Base-by-base conservation (phyloP, 2,797 vertebrate species). In the Xiphophorus birchmanni region DNA sequence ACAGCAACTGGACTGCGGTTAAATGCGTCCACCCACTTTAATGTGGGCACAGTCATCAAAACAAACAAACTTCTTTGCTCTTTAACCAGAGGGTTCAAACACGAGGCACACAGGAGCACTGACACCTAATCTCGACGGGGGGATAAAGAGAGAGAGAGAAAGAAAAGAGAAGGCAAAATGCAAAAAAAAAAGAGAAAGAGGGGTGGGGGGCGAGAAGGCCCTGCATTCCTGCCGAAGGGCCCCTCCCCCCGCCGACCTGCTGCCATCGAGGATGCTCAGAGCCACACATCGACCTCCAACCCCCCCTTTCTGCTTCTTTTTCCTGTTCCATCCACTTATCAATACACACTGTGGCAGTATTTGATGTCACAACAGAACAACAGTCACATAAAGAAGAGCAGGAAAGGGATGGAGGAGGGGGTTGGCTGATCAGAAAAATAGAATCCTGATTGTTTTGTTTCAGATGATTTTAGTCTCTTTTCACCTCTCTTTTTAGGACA, bases 201-300 rank as follows among this genome's bases (percentile, higher is more conserved):
- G 12, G n/a, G 17, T 3, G 65, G 83, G 63, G 65, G 79, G 52
- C 74, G 84, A 75, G 79, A 87, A 86, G 93, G 95, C 96, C 95
- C 94, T 92, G 94, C 97, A 97, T 98, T 97, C 97, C 96, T 95
- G 93, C 91, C 89, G 90, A 94, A 86, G 58, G 47, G 88, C 89
- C 93, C 92, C 88, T 91, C 91, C 92, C 90, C 91, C 93, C 91
- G 37, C 13, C 77, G 90, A 92, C 93, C 94, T 94, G 94, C 91
- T 88, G 88, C 94, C 90, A 92, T 90, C 18, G 88, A 95, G 90
- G 95, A 95, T 95, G 94, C 93, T 93, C 90, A 89, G 88, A 88
- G 93, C 90, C 90, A 89, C 84, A 88, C 87, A 86, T 80, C 77
- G 71, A 76, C 85, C 84, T 76, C 82, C 69, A 74, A 63, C 77